These are phyloP conservation scores for Helobdella robusta DNA, from an alignment of 2,888 invertebrate genomes.

Conservation along the genomic window DNA sequence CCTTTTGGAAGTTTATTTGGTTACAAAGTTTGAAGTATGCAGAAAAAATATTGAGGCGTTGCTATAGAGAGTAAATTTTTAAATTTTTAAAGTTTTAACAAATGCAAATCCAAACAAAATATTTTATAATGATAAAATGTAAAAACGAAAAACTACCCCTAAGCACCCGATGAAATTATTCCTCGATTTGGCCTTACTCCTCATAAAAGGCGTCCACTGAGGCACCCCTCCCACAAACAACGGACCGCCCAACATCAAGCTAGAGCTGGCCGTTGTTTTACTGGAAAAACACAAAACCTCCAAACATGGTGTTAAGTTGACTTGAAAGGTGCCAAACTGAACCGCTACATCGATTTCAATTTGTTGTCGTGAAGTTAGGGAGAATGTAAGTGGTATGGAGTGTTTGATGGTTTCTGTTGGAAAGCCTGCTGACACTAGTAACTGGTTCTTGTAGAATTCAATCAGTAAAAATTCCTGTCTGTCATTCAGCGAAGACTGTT, in stretches of 20 bases:
- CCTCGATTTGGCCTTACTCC: slow-evolving; percentile 38
- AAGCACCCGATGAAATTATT: slow-evolving; percentile 41
- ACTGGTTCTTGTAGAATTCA: slow-evolving; percentile 13
- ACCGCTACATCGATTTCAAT: neutral
- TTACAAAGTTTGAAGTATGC: too few relatives aligned
- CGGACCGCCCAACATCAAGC: slow-evolving; percentile 5
- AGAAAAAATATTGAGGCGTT: too few relatives aligned
- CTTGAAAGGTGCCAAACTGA: neutral
- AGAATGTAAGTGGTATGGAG: neutral
- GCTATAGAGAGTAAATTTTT: too few relatives aligned
- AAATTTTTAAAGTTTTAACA: too few relatives aligned
- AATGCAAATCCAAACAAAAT: too few relatives aligned
- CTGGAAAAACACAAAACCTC: neutral
- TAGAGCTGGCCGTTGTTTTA: neutral
- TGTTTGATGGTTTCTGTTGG: neutral
- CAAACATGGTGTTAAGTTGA: neutral
- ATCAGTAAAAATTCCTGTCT: slow-evolving; percentile 13
- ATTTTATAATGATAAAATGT: neutral
- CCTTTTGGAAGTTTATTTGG: too few relatives aligned
- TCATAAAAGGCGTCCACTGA: slow-evolving; percentile 37
- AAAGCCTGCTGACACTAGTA: slow-evolving; percentile 16
- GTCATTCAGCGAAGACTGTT: neutral
- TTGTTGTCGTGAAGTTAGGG: neutral
- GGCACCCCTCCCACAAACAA: slow-evolving; percentile 38
- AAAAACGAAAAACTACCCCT: slow-evolving; percentile 36